These are phyloP conservation scores for Rhopalosiphum padi DNA, from an alignment of 1,140 invertebrate genomes.

Conservation along the genomic window DNA sequence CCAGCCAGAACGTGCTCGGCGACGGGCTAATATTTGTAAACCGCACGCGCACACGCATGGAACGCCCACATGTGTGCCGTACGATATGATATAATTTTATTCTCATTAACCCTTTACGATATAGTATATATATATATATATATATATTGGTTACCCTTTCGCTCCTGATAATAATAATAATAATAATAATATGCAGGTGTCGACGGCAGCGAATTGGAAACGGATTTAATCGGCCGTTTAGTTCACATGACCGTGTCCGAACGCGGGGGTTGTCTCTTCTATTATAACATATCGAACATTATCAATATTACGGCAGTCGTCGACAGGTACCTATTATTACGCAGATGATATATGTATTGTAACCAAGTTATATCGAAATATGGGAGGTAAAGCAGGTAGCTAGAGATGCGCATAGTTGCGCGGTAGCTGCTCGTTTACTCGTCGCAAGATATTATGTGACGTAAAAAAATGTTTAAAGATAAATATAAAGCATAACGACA, in stretches of 20 bases:
- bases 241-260: constrained; percentile 41
- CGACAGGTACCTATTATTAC: not conserved
- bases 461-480: not conserved
- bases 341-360: not conserved
- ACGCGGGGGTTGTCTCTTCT: not conserved
- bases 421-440: not conserved
- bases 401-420: not conserved
- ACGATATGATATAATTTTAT: not conserved
- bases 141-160: not conserved
- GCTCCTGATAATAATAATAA: not conserved
- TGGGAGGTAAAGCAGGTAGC: not conserved
- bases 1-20: constrained; percentile 27
- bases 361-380: not conserved
- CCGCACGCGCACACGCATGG: not conserved
- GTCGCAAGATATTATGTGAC: not conserved
- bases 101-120: constrained; percentile 22
- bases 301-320: not conserved
- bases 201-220: constrained; percentile 40
- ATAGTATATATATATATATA: not conserved
- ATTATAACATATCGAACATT: not conserved
- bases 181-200: constrained; percentile 35
- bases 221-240: constrained; percentile 45
- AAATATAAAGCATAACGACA: not conserved
- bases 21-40: constrained; percentile 26
- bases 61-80: not conserved